These are phyloP conservation scores for Periophthalmus modestus DNA, from an alignment of 2,113 vertebrate species.

Conservation along the genomic window DNA sequence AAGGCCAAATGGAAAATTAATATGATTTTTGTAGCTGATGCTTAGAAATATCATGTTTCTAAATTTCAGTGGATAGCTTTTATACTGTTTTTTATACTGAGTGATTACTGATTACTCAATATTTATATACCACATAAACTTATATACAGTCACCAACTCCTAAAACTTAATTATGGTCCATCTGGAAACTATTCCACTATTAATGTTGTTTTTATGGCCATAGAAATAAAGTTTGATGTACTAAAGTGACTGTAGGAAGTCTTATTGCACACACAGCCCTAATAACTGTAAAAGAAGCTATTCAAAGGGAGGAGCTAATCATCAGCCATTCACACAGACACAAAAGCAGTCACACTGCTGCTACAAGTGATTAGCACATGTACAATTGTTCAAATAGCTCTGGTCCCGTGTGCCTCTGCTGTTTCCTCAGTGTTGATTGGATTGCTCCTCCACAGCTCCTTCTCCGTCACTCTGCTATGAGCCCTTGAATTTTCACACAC, in stretches of 20 bases:
- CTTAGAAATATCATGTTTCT: no score
- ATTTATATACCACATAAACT: no score
- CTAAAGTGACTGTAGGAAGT: background rate
- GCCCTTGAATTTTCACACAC: background rate
- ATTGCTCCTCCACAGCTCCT: background rate
- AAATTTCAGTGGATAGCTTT: no score
- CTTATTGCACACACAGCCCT: background rate
- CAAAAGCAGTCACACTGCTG: slow-evolving; percentile 1
- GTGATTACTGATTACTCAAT: no score
- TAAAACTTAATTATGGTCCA: background rate
- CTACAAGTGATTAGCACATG: background rate
- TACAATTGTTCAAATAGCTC: background rate
- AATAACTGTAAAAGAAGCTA: background rate
- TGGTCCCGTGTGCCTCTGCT: background rate
- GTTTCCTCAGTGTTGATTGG: background rate
- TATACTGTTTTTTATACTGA: no score
- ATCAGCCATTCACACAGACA: background rate
- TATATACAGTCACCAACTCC: no score
- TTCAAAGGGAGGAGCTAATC: background rate
- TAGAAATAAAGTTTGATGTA: background rate
- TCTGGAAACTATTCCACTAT: background rate
- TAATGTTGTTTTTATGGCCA: background rate
- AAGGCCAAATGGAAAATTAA: no score
- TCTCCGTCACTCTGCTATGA: background rate
- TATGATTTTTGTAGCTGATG: no score